phyloP scores from a whole-genome alignment of 2,797 vertebrate genomes.

The Decapterus maruadsi region DNA sequence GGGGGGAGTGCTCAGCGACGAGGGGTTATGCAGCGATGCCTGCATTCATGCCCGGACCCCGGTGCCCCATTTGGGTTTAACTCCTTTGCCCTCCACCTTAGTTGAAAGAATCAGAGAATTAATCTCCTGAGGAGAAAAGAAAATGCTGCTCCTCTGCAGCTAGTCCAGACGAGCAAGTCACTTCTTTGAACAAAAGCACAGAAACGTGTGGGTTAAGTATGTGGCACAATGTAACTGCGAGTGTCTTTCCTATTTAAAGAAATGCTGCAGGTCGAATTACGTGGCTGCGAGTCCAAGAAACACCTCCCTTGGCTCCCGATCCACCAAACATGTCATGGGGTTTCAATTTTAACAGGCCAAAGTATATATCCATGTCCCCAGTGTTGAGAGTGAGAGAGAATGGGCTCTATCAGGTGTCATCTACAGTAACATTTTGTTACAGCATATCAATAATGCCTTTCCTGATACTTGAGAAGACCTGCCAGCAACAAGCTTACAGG shows the following conservation, averaged over 20 bases:
- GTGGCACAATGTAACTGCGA: neutral
- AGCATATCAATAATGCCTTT: slow-evolving; percentile 76
- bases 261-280: slow-evolving; percentile 26
- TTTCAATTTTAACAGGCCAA: slow-evolving; percentile 45
- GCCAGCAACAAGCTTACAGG: slow-evolving; percentile 83
- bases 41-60: slow-evolving; percentile 62
- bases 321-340: slow-evolving; percentile 55
- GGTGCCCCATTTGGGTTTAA: slow-evolving; percentile 58
- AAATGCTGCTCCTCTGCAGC: neutral
- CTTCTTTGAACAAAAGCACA: neutral
- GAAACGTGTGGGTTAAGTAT: neutral
- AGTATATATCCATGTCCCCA: slow-evolving; percentile 30
- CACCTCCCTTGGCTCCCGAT: slow-evolving; percentile 43
- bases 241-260: slow-evolving; percentile 42
- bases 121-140: slow-evolving; percentile 30
- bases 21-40: slow-evolving; percentile 74
- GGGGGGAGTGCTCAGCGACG: slow-evolving; percentile 49
- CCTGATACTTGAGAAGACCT: slow-evolving; percentile 80
- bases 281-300: slow-evolving; percentile 30
- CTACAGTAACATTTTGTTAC: slow-evolving; percentile 61
- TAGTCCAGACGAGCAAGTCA: neutral
- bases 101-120: slow-evolving; percentile 41
- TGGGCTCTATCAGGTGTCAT: slow-evolving; percentile 76
- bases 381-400: slow-evolving; percentile 36
- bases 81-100: slow-evolving; percentile 56